Evolutionary conservation across 2,797 vertebrate species (phyloP), one percentile per base, ranked within the genome.

Genomic region (Sebastes miniatus): DNA sequence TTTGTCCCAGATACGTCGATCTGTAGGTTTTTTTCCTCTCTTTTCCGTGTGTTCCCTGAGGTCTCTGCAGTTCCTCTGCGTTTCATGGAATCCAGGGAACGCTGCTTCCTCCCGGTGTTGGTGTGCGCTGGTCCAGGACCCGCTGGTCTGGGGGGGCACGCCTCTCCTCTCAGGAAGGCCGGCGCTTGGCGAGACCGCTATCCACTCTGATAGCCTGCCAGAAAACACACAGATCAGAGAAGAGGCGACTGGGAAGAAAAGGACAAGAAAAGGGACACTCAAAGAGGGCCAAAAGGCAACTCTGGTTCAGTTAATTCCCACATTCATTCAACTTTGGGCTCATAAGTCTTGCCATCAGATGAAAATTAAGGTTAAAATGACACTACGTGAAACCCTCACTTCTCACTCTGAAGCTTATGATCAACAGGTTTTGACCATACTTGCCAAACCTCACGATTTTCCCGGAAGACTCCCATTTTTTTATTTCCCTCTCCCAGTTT

Each of bases 141-240:
- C 29, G 81, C 87, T 91, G 91, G 81, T 91, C 88, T 71, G 68
- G 61, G 57, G 69, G 16, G 59, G 86, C 83, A 84, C 87, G 91
- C 90, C 91, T 92, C 91, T 87, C 84, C 64, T 73, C 77, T 93
- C 94, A 94, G 94, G 93, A 95, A 95, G 88, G 90, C 78, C 72
- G 83, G 91, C 81, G 89, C 91, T 92, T 85, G 91, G 88, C 84
- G 79, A 87, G 87, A 79, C 82, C 72, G 32, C 88, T 43, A 43
- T 83, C 66, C 71, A 84, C 91, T 94, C 87, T 92, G 89, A 92
- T 90, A 66, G 75, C 72, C 65, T 92, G 92, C 93, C 93, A 95
- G 93, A 95, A 87, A 85, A 94, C 81, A 92, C 92, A 92, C 61
- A 85, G 79, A 94, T 93, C 87, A 92, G 84, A 87, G 76, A 79